Percentiles rank a stretch among this genome's conserved stretches.
These are phyloP conservation scores for Camelus dromedarius DNA, from an alignment of 2,113 vertebrate genomes.

Conservation along the genomic window DNA sequence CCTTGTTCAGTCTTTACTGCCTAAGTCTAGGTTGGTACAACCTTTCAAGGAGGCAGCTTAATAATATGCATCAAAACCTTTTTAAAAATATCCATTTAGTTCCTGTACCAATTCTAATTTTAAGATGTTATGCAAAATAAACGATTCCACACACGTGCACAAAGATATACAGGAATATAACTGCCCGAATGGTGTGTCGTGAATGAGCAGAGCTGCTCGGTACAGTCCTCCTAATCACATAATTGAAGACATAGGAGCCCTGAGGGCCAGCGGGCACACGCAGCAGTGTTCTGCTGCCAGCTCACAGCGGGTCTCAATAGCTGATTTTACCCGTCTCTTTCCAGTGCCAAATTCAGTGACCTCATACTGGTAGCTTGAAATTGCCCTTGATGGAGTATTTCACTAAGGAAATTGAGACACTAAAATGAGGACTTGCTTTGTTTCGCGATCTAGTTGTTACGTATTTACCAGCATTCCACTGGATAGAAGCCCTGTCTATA, in stretches of 20 bases:
- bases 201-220: neutral
- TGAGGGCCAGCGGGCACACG: neutral
- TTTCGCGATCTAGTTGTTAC: neutral
- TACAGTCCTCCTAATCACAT: neutral
- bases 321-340: neutral
- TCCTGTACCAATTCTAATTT: neutral
- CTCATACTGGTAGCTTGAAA: neutral
- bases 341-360: neutral
- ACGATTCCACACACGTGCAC: neutral
- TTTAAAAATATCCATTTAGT: neutral
- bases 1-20: neutral
- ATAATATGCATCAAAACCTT: neutral
- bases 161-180: neutral
- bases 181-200: neutral
- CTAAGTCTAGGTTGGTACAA: neutral
- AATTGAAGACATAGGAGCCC: neutral
- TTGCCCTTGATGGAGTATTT: neutral
- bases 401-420: neutral
- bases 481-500: neutral
- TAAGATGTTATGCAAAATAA: neutral
- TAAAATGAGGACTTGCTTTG: neutral
- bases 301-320: neutral
- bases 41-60: neutral
- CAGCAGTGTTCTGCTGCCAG: neutral
- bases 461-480: neutral